Conservation (phyloP, 2,888 invertebrate species). For the Gymnosoma rotundatum region DNA sequence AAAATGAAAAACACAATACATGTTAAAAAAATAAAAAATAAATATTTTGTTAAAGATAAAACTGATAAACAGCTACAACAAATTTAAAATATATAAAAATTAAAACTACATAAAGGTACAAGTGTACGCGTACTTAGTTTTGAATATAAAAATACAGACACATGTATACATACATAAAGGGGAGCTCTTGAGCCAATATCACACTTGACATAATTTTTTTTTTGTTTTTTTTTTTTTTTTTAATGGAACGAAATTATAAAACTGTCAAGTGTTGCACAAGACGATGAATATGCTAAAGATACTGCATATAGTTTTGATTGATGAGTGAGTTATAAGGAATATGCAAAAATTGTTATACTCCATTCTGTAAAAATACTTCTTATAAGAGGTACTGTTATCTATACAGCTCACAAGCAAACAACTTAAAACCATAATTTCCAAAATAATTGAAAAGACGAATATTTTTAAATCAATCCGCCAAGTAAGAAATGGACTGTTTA, state of each 20-base stretch:
- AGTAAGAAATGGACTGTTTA: too few species aligned
- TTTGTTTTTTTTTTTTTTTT: not conserved
- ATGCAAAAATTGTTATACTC: too few species aligned
- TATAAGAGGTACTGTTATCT: too few species aligned
- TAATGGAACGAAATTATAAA: not conserved
- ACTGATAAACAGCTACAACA: constrained; percentile 11
- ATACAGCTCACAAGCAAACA: too few species aligned
- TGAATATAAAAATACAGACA: not conserved
- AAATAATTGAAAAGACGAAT: too few species aligned
- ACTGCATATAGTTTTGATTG: too few species aligned
- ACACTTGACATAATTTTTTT: constrained; percentile 11
- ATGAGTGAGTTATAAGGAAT: too few species aligned
- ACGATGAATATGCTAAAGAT: too few species aligned
- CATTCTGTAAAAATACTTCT: too few species aligned
- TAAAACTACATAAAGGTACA: constrained; percentile 3
- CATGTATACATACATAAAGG: not conserved
- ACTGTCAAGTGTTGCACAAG: too few species aligned
- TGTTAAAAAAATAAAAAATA: constrained; percentile 29
- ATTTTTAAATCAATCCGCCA: too few species aligned
- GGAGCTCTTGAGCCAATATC: not conserved
- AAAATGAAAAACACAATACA: constrained; percentile 34
- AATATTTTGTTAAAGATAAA: constrained; percentile 28
- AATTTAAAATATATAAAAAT: constrained; percentile 17
- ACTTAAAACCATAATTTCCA: too few species aligned
- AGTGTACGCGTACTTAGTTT: not conserved